These are phyloP conservation scores for Pelobates cultripes DNA, from an alignment of 2,797 vertebrate species.

Conservation along the genomic window DNA sequence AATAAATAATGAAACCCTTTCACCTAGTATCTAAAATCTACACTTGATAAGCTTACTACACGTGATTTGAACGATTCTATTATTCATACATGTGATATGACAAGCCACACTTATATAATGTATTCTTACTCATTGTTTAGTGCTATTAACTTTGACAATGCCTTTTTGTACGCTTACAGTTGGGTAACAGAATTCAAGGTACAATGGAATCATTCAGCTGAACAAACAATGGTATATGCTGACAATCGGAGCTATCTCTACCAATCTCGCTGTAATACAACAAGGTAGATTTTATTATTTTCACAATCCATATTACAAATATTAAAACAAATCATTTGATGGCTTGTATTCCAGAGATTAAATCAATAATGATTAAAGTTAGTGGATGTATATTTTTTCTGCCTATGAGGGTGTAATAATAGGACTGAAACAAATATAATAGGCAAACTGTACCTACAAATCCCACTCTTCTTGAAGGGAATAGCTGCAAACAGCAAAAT, in stretches of 20 bases:
- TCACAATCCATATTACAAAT: not conserved
- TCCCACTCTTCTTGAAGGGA: too few species aligned
- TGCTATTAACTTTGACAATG: slow-evolving; percentile 20
- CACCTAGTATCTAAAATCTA: slow-evolving; percentile 1
- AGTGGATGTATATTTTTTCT: too few species aligned
- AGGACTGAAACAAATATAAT: too few species aligned
- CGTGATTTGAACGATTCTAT: slow-evolving; percentile 24
- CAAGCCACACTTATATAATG: slow-evolving; percentile 28
- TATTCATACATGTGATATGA: slow-evolving; percentile 25
- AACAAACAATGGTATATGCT: slow-evolving; percentile 9
- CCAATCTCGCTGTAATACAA: slow-evolving; percentile 2
- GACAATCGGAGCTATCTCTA: slow-evolving; percentile 9
- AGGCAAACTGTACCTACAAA: too few species aligned
- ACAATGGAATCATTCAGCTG: slow-evolving; percentile 28
- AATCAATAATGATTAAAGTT: too few species aligned
- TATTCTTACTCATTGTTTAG: slow-evolving; percentile 25
- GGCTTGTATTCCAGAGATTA: not conserved
- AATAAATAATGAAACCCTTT: slow-evolving; percentile 8
- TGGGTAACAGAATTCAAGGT: slow-evolving; percentile 21
- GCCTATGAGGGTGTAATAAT: too few species aligned
- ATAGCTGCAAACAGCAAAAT: too few species aligned
- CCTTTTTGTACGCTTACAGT: slow-evolving; percentile 35
- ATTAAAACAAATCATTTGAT: not conserved
- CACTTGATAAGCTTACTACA: not conserved
- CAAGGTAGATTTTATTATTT: slow-evolving; percentile 29